A percentile compares a stretch with the other conserved stretches of the same genome.
phyloP scores from a whole-genome alignment of 2,888 invertebrate genomes.

The Lysandra coridon region DNA sequence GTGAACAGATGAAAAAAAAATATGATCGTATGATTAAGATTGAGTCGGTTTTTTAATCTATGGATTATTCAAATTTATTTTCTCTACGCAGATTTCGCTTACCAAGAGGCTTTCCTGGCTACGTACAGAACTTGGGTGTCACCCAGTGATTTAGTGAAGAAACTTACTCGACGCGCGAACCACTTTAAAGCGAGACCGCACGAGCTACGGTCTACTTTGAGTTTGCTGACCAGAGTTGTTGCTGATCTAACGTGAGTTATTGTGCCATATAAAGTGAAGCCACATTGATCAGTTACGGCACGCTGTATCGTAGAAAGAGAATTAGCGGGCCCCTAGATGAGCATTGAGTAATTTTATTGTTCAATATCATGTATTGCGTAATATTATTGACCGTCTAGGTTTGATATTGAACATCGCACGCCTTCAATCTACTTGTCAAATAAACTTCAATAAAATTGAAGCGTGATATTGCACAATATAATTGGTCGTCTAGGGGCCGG shows the following conservation, averaged over 20 bases:
- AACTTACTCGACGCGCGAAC: conserved; percentile 88
- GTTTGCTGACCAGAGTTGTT: conserved; percentile 95
- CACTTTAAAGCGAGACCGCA: conserved; percentile 82
- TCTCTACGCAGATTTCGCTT: conserved; percentile 87
- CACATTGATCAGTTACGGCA: no score
- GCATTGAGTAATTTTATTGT: no score
- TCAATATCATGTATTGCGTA: no score
- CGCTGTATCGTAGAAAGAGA: no score
- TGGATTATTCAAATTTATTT: background rate
- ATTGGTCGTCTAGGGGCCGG: no score
- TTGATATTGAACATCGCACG: no score
- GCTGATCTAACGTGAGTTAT: conserved; percentile 96
- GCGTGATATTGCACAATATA: no score
- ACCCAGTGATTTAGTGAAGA: conserved; percentile 91
- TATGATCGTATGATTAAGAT: conserved; percentile 17
- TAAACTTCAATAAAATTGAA: no score
- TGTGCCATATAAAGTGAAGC: background rate
- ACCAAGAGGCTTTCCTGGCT: conserved; percentile 98
- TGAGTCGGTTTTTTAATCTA: conserved; percentile 2
- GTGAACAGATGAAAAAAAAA: no score
- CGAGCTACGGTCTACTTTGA: conserved; percentile 92
- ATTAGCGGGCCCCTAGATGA: no score
- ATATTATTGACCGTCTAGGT: no score
- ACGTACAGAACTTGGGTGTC: conserved; percentile 98
- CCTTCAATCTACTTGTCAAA: no score